Evolutionary conservation across 2,888 invertebrate species (phyloP).

Genomic region (Gerosis bhagava): DNA sequence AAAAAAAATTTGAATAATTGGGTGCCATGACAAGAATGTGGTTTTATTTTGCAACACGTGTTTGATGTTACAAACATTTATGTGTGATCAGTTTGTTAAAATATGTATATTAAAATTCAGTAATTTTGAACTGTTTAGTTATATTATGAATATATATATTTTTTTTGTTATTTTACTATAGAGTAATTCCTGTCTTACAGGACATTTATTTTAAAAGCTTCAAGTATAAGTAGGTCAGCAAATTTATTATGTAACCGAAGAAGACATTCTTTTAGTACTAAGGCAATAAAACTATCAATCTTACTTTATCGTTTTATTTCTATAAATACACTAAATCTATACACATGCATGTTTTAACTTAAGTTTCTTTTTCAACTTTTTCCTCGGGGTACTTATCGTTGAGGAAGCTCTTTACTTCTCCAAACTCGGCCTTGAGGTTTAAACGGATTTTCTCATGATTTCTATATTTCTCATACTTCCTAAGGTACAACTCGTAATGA

Average conservation of each 20-base stretch:
- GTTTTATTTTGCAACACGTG: constrained; percentile 27
- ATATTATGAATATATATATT: constrained; percentile 6
- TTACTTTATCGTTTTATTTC: constrained; percentile 32
- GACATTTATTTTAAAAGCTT: constrained; percentile 3
- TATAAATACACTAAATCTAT: constrained; percentile 27
- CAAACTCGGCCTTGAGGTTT: constrained; percentile 86
- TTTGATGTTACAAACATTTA: constrained; percentile 5
- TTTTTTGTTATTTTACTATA: constrained; percentile 12
- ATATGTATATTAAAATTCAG: too few species aligned
- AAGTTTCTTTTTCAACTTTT: constrained; percentile 46
- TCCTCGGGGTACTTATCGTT: constrained; percentile 87
- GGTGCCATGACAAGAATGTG: constrained; percentile 58
- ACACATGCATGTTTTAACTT: constrained; percentile 28
- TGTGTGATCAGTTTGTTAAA: constrained; percentile 8
- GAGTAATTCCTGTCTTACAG: background rate
- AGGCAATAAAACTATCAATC: constrained; percentile 22
- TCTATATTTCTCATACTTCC: constrained; percentile 86
- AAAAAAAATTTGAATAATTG: constrained; percentile 37
- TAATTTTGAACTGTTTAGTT: constrained; percentile 3
- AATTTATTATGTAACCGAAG: constrained; percentile 18
- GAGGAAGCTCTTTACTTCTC: constrained; percentile 87
- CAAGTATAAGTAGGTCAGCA: constrained; percentile 4
- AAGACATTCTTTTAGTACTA: constrained; percentile 17
- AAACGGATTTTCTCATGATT: constrained; percentile 87
- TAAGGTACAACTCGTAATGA: constrained; percentile 84